Evolutionary conservation across 1,140 invertebrate genomes (phyloP).

Genomic region (Polypedilum vanderplanki): DNA sequence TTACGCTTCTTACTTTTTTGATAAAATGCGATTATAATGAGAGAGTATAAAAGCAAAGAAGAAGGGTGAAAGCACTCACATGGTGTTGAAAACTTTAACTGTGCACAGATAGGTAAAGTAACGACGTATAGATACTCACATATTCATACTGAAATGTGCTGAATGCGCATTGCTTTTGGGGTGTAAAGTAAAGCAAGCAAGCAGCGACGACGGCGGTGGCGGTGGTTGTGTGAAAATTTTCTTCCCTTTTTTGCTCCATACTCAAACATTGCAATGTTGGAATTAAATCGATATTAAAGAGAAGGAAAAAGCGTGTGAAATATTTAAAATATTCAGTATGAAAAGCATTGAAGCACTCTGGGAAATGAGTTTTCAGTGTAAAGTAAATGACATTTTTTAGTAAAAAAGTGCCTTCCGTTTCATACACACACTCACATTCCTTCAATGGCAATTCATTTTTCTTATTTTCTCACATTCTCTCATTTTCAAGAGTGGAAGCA

Average conservation of each 20-base stretch:
- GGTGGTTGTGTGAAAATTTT: neutral
- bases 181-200: neutral
- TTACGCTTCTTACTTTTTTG: neutral
- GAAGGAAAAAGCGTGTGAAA: constrained; percentile 1
- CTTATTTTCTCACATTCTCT: neutral
- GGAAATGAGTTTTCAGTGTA: constrained; percentile 11
- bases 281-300: constrained; percentile 5
- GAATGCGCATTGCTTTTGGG: constrained; percentile 16
- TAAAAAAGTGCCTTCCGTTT: neutral
- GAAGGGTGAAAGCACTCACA: neutral
- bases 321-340: constrained; percentile 1
- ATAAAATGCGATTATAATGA: constrained; percentile 19
- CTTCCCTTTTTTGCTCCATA: neutral
- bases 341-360: neutral
- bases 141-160: constrained; percentile 18
- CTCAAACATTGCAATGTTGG: neutral
- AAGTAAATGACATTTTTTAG: constrained; percentile 19
- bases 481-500: neutral
- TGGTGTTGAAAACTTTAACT: neutral
- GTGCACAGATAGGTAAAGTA: neutral
- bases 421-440: neutral
- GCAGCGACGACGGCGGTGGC: neutral
- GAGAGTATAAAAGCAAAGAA: too few species aligned
- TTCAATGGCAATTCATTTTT: constrained; percentile 13
- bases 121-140: neutral